Evolutionary conservation across 2,113 vertebrate species (phyloP).

Genomic region (Trogon melanurus): DNA sequence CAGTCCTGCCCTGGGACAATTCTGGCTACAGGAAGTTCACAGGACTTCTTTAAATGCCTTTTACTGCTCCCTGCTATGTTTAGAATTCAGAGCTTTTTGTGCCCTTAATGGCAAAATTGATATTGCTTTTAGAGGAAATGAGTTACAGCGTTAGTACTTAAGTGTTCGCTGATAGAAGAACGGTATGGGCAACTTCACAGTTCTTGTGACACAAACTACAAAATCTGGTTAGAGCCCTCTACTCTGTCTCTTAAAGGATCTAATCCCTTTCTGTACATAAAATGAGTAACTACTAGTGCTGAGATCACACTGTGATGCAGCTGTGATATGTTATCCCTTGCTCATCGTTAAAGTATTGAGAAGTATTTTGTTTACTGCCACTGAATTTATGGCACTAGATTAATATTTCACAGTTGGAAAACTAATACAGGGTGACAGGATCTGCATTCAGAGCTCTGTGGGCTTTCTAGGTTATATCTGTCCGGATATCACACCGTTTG

Average conservation of each 20-base stretch:
- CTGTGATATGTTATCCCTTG: background rate
- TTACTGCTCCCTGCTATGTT: background rate
- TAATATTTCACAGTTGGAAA: background rate
- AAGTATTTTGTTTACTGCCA: background rate
- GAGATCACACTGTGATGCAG: background rate
- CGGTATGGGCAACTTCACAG: background rate
- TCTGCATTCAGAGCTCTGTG: background rate
- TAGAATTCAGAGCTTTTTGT: rapidly evolving
- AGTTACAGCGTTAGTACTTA: background rate
- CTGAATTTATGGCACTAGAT: background rate
- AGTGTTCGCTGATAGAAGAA: background rate
- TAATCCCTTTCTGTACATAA: background rate
- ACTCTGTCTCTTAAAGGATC: background rate
- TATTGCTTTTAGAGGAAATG: background rate
- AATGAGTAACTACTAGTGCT: background rate
- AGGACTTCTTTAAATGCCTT: background rate
- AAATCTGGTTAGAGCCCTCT: background rate
- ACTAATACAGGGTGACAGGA: background rate
- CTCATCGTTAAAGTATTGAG: background rate
- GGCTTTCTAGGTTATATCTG: background rate
- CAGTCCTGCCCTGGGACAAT: background rate
- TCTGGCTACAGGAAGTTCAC: background rate
- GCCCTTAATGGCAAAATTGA: background rate
- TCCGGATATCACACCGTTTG: rapidly evolving
- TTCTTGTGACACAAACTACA: background rate